Evolutionary conservation across 2,797 vertebrate species (phyloP).

Genomic region (Microctenopoma stevenorrisi): DNA sequence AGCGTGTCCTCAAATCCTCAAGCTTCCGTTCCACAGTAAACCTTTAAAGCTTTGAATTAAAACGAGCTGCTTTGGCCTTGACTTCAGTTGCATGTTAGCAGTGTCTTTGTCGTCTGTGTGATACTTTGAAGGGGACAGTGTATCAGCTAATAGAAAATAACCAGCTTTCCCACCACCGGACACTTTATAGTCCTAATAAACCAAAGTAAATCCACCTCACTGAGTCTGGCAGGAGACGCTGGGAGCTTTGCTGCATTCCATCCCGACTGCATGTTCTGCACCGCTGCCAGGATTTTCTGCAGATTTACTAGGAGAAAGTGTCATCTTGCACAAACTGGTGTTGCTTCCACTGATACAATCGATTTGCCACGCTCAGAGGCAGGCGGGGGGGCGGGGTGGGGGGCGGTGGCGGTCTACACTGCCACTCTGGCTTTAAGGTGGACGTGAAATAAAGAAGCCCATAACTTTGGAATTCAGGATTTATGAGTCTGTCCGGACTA

Average conservation of each 20-base stretch:
- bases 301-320: constrained; percentile 87
- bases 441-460: constrained; percentile 78
- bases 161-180: constrained; percentile 76
- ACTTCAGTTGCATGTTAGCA: no score
- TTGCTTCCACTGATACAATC: constrained; percentile 88
- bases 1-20: not conserved
- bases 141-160: constrained; percentile 45
- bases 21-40: not conserved
- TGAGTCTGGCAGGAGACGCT: constrained; percentile 71
- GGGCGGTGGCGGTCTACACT: constrained; percentile 8
- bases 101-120: not conserved
- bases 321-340: constrained; percentile 87
- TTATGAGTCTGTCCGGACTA: constrained; percentile 67
- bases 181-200: constrained; percentile 80
- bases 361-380: constrained; percentile 86
- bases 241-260: constrained; percentile 75
- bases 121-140: constrained; percentile 35
- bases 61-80: no score
- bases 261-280: constrained; percentile 78
- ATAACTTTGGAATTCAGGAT: constrained; percentile 73
- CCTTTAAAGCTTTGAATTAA: no score
- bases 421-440: constrained; percentile 69
- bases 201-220: constrained; percentile 78
- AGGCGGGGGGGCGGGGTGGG: constrained; percentile 63
- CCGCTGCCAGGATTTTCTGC: constrained; percentile 85